Percentiles rank a stretch among this genome's conserved stretches.
phyloP scores from a whole-genome alignment of 37 sponge, comb jelly and placozoan species.

The Crambe crambe region DNA sequence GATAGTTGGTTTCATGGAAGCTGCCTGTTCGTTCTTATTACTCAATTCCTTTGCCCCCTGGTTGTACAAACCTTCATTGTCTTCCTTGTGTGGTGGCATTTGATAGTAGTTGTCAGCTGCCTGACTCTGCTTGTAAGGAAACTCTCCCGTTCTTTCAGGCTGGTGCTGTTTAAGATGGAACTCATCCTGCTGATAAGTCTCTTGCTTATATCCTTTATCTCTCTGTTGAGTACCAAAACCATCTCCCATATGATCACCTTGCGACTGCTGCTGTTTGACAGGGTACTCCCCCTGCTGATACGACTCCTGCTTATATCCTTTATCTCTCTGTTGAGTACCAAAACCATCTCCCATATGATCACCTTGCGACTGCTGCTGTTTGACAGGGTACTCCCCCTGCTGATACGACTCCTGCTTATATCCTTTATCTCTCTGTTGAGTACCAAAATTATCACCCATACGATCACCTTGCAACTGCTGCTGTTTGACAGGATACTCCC shows the following conservation, averaged over 20 bases:
- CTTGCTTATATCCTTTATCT: not conserved
- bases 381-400: not conserved
- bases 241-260: not conserved
- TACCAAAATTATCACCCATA: not conserved
- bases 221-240: not conserved
- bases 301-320: not conserved
- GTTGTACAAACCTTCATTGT: not conserved
- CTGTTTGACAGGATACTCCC: not conserved
- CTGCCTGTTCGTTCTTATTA: not conserved
- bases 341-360: not conserved
- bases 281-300: not conserved
- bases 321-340: not conserved
- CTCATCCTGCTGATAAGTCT: not conserved
- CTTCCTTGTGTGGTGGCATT: not conserved
- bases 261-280: not conserved
- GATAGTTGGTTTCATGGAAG: not conserved
- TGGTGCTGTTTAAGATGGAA: not conserved
- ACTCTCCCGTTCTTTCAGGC: not conserved
- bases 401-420: not conserved
- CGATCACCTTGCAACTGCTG: not conserved
- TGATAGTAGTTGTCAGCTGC: not conserved
- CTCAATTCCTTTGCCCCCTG: not conserved
- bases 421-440: not conserved
- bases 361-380: not conserved
- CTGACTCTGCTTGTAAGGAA: not conserved